Conservation (phyloP, 2,888 invertebrate species). For the Dynastes maya region DNA sequence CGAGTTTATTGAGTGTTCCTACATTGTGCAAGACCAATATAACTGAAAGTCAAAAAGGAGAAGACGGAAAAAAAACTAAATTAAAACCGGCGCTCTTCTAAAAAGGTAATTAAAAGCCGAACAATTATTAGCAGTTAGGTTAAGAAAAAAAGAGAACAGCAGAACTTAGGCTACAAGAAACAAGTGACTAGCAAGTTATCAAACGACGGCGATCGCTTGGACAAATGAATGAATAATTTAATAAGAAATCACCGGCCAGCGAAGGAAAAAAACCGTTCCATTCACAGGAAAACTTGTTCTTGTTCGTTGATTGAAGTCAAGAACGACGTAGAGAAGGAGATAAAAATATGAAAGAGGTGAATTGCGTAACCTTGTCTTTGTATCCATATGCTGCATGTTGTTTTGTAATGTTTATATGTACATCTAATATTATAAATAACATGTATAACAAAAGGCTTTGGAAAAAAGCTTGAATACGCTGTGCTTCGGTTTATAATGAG, state of each 20-base stretch:
- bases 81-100: slow-evolving; percentile 39
- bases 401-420: not conserved
- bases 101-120: slow-evolving; percentile 44
- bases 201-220: slow-evolving; percentile 33
- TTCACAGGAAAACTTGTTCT: slow-evolving; percentile 35
- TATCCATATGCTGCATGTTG: not conserved
- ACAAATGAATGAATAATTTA: slow-evolving; percentile 48
- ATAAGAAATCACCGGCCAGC: slow-evolving; percentile 37
- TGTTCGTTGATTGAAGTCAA: slow-evolving; percentile 4
- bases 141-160: slow-evolving; percentile 9
- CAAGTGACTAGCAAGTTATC: slow-evolving; percentile 36
- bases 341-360: slow-evolving; percentile 24
- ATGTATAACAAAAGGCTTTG: no score
- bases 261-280: slow-evolving; percentile 30
- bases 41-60: not conserved
- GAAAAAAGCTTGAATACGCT: no score
- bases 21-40: slow-evolving; percentile 1
- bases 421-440: slow-evolving; percentile 4
- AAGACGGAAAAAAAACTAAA: slow-evolving; percentile 34
- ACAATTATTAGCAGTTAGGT: slow-evolving; percentile 36
- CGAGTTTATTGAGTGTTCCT: slow-evolving; percentile 4
- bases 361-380: slow-evolving; percentile 36
- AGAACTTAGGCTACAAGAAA: slow-evolving; percentile 22
- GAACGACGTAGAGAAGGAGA: slow-evolving; percentile 32
- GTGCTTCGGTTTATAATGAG: no score